Base-by-base conservation (phyloP, 2,888 invertebrate species). In the Spisula solida region DNA sequence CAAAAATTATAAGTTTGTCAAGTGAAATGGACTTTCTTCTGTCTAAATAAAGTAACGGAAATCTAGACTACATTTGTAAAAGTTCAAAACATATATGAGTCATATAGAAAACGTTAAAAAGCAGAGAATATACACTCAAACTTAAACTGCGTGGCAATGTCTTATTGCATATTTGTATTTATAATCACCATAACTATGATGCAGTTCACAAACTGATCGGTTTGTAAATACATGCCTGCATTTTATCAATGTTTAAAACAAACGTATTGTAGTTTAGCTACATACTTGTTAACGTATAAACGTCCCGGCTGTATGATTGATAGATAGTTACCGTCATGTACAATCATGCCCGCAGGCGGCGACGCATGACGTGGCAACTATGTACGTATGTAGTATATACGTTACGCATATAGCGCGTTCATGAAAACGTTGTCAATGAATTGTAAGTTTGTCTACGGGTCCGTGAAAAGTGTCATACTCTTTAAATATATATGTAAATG, bases 381-480 rank as follows among this genome's bases (percentile, higher is more conserved):
- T 0, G 60, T 25, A 60, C 60, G n/a, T n/a, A n/a, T n/a, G n/a
- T n/a, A n/a, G n/a, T n/a, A n/a, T n/a, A n/a, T n/a, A 66, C 60
- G 60, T 66, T 18, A n/a, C 5, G n/a, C 56, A 6, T 56, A 56
- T 6, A 66, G 8, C 5, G 25, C 60, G 60, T 2, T 25, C 41
- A 25, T n/a, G 60, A 66, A 10, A 66, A 66, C 25, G 25, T 66
- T 66, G 60, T 66, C 60, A 66, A 66, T 25, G 60, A 66, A 66
- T 0, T n/a, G 25, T 66, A 6, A 4, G 60, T 41, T 5, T 2
- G 4, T 41, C 41, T 41, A 41, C n/a, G n/a, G n/a, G n/a, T n/a
- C n/a, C n/a, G n/a, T n/a, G n/a, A n/a, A n/a, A n/a, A n/a, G n/a
- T n/a, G n/a, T n/a, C n/a, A n/a, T n/a, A n/a, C n/a, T n/a, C n/a